These are phyloP conservation scores for Sebastes kiyomatsui DNA, from an alignment of 2,797 vertebrate genomes.

Conservation along the genomic window DNA sequence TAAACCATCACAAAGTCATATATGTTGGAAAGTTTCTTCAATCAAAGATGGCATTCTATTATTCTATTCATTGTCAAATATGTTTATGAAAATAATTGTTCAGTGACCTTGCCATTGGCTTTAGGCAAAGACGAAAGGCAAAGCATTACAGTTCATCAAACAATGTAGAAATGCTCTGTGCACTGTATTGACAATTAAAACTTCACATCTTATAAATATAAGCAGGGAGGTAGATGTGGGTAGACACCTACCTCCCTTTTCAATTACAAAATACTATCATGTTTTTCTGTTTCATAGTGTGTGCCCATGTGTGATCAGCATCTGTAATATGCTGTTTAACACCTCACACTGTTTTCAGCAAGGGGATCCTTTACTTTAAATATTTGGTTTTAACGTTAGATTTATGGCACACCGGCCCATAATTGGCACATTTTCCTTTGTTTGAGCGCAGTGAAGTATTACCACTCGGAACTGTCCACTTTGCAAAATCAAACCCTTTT, in stretches of 20 bases:
- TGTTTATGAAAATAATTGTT: neutral
- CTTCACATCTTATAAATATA: slow-evolving; percentile 4
- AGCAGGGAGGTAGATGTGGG: neutral
- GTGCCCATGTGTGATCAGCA: neutral
- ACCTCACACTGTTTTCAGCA: neutral
- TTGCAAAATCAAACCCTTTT: slow-evolving; percentile 24
- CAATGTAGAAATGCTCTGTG: slow-evolving; percentile 3
- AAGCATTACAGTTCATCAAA: slow-evolving; percentile 34
- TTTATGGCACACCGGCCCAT: slow-evolving; percentile 3
- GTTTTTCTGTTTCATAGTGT: neutral
- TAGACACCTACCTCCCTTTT: neutral
- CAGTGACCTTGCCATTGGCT: slow-evolving; percentile 19
- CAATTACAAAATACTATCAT: neutral
- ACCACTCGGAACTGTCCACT: neutral
- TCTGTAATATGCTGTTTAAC: neutral
- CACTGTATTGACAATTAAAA: neutral
- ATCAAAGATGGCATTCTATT: neutral
- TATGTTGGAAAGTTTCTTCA: neutral
- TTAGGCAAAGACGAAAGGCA: slow-evolving; percentile 17
- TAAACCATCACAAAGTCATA: neutral
- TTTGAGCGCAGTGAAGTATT: slow-evolving; percentile 9
- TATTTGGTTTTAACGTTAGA: slow-evolving; percentile 26
- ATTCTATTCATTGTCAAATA: neutral
- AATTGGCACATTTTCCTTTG: slow-evolving; percentile 27
- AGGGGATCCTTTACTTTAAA: neutral